These are phyloP conservation scores for Phyto melanocephala DNA, from an alignment of 2,888 invertebrate species.

Conservation along the genomic window DNA sequence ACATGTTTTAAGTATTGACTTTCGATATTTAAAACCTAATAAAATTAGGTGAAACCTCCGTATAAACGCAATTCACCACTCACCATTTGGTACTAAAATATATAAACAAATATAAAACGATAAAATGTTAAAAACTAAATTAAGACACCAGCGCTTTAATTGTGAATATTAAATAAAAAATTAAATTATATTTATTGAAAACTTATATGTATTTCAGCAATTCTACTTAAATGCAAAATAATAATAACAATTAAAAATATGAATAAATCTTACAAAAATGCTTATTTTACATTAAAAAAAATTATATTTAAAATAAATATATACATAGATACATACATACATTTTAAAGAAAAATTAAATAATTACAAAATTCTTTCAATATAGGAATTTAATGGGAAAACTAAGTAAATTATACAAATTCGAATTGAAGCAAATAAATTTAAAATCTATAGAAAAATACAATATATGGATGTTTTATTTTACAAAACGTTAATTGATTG, in stretches of 20 bases:
- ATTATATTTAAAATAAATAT: neutral
- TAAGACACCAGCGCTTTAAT: conserved; percentile 53
- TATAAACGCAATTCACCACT: too few species aligned
- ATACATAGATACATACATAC: neutral
- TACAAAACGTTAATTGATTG: too few species aligned
- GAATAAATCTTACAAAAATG: conserved; percentile 34
- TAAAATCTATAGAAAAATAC: conserved; percentile 5
- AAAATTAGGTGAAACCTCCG: too few species aligned
- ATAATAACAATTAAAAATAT: conserved; percentile 20
- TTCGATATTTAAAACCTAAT: too few species aligned
- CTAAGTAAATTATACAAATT: conserved; percentile 8
- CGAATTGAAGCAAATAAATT: conserved; percentile 35
- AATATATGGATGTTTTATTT: neutral
- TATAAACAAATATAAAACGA: neutral
- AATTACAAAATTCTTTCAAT: conserved; percentile 48
- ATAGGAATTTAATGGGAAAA: conserved; percentile 14
- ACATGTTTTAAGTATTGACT: too few species aligned
- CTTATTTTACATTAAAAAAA: conserved; percentile 53
- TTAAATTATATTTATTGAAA: conserved; percentile 46
- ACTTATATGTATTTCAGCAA: conserved; percentile 47
- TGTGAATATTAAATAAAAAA: conserved; percentile 53
- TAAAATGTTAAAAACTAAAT: too few species aligned
- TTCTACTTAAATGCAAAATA: conserved; percentile 43
- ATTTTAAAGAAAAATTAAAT: conserved; percentile 24
- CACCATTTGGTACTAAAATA: too few species aligned